Base-by-base conservation (phyloP, 2,888 invertebrate species). In the Erebia aethiops region DNA sequence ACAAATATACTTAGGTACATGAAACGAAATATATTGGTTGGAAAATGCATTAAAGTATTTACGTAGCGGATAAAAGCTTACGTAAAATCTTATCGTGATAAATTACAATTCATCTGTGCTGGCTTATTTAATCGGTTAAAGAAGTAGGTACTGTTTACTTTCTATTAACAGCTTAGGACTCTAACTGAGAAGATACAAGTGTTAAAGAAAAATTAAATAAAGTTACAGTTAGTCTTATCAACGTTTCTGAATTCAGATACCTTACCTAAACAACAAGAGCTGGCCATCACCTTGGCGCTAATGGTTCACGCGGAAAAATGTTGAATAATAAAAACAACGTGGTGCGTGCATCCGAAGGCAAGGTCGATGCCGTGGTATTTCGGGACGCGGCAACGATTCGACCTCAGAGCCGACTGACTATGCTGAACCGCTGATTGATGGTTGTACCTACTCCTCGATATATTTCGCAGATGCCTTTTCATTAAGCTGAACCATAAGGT, bases 281-380 rank as follows among this genome's bases (percentile, higher is more conserved):
- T 85, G 90, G 80, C 91, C 90, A 79, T 91, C 90, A 91, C 91
- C 91, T 91, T 90, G 87, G 78, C 82, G 81, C 80, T 81, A 84
- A 84, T 82, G 81, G 82, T 80, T 85, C 81, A 78, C 76, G 77
- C 80, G 81, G 83, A 85, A 88, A 90, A 90, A 89, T 85, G 84
- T 75, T 81, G 80, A 87, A 89, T 87, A 89, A 89, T 88, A 88
- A 90, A 90, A 89, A 89, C 88, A 90, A 85, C 80, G 81, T 79
- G 81, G 81, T 84, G 87, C 87, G 86, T 89, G 89, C 90, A 90
- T 83, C 84, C 84, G 80, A 81, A 88, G 83, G 82, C 91, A 92
- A 92, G 91, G 92, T 91, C 91, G 91, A 84, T 89, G 90, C 84
- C 87, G 90, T 78, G 85, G 85, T 91, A 91, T 92, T 91, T 91